phyloP scores from a whole-genome alignment of 2,888 invertebrate species.

The Himalopsyche anomala region DNA sequence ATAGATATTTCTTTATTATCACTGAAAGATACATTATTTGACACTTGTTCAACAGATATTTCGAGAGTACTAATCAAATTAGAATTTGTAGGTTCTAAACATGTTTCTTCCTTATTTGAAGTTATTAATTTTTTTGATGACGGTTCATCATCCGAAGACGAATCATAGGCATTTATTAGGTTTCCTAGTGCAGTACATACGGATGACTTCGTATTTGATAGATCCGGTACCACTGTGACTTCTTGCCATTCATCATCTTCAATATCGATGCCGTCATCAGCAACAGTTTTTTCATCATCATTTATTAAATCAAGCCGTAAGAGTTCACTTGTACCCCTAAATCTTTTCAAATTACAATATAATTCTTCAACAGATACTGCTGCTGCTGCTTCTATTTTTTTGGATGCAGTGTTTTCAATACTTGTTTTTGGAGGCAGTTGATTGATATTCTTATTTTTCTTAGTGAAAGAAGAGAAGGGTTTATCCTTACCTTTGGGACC shows the following conservation, averaged over 20 bases:
- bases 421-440: background rate
- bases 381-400: background rate
- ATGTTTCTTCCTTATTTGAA: slow-evolving; percentile 25
- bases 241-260: slow-evolving; percentile 72
- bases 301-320: slow-evolving; percentile 67
- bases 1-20: background rate
- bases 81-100: background rate
- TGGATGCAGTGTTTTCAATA: background rate
- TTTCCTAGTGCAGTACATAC: slow-evolving; percentile 78
- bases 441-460: background rate
- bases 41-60: background rate
- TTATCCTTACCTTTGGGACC: slow-evolving; percentile 24
- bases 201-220: slow-evolving; percentile 66
- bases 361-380: slow-evolving; percentile 56
- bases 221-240: slow-evolving; percentile 50
- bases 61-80: background rate
- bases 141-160: slow-evolving; percentile 73
- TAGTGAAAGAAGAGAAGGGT: background rate
- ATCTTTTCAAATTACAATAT: slow-evolving; percentile 72
- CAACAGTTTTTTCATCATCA: slow-evolving; percentile 65
- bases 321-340: slow-evolving; percentile 74
- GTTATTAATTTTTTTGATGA: slow-evolving; percentile 48
- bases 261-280: slow-evolving; percentile 68
- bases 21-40: background rate
- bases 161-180: slow-evolving; percentile 78